A percentile compares a stretch with the other conserved stretches of the same genome.
phyloP scores from a whole-genome alignment of 2,888 invertebrate species.

The Rotaria macrura region DNA sequence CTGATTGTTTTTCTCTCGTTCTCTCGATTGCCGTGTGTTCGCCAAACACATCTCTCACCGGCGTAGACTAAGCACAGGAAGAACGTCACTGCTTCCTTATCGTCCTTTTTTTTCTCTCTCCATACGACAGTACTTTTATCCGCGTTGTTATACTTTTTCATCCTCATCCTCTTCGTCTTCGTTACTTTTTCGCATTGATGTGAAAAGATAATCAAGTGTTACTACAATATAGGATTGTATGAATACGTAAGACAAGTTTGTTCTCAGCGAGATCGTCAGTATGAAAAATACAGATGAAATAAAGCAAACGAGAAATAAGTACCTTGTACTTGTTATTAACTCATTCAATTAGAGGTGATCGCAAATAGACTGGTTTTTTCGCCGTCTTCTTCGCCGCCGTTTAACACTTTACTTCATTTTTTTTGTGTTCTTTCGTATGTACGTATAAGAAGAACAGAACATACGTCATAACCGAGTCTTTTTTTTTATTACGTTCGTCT shows the following conservation, averaged over 20 bases:
- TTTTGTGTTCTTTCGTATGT: background rate
- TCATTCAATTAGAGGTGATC: background rate
- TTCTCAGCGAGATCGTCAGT: background rate
- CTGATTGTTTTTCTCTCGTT: conserved; percentile 2
- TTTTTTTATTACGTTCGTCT: background rate
- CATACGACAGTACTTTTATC: background rate
- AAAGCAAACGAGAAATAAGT: background rate
- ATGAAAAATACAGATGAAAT: background rate
- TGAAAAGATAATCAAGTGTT: background rate
- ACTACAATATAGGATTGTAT: background rate
- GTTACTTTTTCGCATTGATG: background rate
- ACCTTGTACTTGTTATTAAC: background rate
- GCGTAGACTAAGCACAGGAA: background rate
- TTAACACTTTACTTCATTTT: background rate
- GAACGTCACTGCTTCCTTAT: background rate
- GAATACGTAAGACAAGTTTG: background rate
- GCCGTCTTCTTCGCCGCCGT: background rate
- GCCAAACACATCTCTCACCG: background rate
- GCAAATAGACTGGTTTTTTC: background rate
- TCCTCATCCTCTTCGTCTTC: background rate
- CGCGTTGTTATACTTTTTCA: background rate
- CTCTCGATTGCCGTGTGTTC: background rate
- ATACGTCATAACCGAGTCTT: background rate
- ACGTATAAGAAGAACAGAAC: background rate
- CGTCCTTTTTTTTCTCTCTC: background rate